phyloP scores from a whole-genome alignment of 2,888 invertebrate species.

The Pristionchus mayeri region DNA sequence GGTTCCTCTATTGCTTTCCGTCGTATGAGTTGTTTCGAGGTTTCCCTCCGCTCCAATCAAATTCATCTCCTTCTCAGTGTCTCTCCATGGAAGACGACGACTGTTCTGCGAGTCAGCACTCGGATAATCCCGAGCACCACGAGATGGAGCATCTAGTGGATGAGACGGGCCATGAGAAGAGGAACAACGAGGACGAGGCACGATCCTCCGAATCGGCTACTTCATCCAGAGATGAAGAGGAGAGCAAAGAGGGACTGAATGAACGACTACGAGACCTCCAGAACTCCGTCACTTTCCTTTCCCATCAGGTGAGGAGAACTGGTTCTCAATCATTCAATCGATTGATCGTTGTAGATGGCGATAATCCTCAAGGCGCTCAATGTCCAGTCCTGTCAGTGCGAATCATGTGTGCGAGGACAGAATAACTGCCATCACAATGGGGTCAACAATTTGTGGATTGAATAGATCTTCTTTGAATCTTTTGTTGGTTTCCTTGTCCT shows the following conservation, averaged over 20 bases:
- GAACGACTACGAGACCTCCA: conserved; percentile 7
- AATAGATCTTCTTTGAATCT: too few relatives aligned
- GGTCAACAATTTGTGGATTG: too few relatives aligned
- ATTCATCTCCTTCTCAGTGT: not conserved
- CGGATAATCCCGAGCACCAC: not conserved
- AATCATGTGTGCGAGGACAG: not conserved
- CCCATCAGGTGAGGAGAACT: conserved; percentile 39
- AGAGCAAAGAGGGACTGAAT: not conserved
- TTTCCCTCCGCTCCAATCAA: not conserved
- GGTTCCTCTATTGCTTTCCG: conserved; percentile 30
- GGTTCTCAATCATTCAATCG: not conserved
- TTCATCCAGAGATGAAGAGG: conserved; percentile 44
- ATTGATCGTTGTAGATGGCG: conserved; percentile 17
- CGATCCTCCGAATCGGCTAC: conserved; percentile 6
- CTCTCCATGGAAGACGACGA: conserved; percentile 44
- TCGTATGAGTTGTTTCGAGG: not conserved
- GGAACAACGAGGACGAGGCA: not conserved
- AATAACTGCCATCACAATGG: conserved; percentile 16
- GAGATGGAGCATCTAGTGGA: conserved; percentile 31
- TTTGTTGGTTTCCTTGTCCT: too few relatives aligned
- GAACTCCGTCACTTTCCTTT: not conserved
- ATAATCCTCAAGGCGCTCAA: conserved; percentile 38
- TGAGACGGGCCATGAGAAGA: not conserved
- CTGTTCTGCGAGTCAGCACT: conserved; percentile 31
- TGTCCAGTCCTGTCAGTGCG: conserved; percentile 36